Evolutionary conservation across 2,888 invertebrate species (phyloP).

Genomic region (Drosophila lutescens): DNA sequence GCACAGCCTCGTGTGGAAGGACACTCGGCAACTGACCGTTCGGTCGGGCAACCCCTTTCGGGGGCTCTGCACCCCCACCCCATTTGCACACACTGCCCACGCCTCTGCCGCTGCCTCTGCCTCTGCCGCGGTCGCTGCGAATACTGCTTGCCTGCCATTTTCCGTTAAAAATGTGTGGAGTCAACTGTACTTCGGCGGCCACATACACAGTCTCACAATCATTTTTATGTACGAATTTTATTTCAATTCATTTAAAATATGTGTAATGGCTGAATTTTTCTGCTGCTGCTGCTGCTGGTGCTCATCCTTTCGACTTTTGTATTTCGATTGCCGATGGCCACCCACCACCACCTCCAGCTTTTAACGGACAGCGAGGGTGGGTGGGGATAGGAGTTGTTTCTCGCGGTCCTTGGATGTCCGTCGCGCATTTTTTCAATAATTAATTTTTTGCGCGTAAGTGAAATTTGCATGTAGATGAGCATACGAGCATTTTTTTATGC

Average conservation of each 20-base stretch:
- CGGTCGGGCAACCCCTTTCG: constrained; percentile 33
- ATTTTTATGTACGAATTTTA: constrained; percentile 77
- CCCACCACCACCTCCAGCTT: constrained; percentile 21
- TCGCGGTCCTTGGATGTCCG: constrained; percentile 41
- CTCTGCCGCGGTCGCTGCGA: constrained; percentile 20
- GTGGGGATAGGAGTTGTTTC: constrained; percentile 9
- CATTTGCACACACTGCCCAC: constrained; percentile 18
- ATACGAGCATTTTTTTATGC: constrained; percentile 6
- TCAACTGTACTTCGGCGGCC: constrained; percentile 79
- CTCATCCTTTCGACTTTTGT: constrained; percentile 71
- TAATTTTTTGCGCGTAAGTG: constrained; percentile 79
- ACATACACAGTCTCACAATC: constrained; percentile 48
- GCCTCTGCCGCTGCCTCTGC: constrained; percentile 16
- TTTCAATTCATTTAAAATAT: constrained; percentile 79
- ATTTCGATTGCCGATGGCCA: constrained; percentile 68
- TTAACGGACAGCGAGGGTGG: constrained; percentile 22
- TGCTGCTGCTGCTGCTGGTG: constrained; percentile 18
- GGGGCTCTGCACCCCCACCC: constrained; percentile 23
- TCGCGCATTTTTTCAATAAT: constrained; percentile 76
- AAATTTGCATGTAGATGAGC: constrained; percentile 75
- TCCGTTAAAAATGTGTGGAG: constrained; percentile 75
- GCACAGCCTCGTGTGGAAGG: constrained; percentile 23
- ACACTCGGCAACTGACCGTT: constrained; percentile 59
- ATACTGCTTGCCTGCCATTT: constrained; percentile 57
- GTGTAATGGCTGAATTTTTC: constrained; percentile 61